Conservation (phyloP, 1,140 invertebrate genomes). For the Polypedilum vanderplanki region DNA sequence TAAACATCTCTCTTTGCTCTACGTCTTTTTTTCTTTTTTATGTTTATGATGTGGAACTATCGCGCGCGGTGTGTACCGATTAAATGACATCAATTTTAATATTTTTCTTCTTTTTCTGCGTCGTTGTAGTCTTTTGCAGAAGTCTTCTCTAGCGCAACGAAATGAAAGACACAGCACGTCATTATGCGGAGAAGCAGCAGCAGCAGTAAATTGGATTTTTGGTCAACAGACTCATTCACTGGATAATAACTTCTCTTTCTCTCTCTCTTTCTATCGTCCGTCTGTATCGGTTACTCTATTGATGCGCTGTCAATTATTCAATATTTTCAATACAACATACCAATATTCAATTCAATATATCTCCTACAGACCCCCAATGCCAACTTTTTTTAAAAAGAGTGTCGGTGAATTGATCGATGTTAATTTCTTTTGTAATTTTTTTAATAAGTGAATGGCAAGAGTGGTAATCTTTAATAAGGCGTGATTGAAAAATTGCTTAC, state of each 20-base stretch:
- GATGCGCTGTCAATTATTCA: too few species aligned
- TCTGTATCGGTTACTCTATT: too few species aligned
- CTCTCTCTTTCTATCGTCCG: not conserved
- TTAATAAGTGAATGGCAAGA: not conserved
- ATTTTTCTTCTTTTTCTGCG: not conserved
- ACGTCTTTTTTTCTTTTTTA: constrained; percentile 3
- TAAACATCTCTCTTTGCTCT: not conserved
- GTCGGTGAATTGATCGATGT: too few species aligned
- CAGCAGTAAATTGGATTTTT: not conserved
- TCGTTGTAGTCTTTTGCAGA: not conserved
- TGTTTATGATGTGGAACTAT: constrained; percentile 26
- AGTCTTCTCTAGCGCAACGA: not conserved
- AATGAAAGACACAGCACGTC: not conserved
- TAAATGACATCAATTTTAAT: constrained; percentile 25
- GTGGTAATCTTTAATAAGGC: not conserved
- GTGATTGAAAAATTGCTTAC: not conserved
- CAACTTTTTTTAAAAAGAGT: too few species aligned
- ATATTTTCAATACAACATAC: too few species aligned
- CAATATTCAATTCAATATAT: too few species aligned
- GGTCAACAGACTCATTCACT: not conserved
- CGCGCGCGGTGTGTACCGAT: not conserved
- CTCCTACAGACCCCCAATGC: too few species aligned
- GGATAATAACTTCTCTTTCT: not conserved
- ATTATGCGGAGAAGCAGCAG: not conserved
- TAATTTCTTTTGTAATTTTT: not conserved